Conservation (phyloP, 2,888 invertebrate genomes). For the Plemyria rubiginata region DNA sequence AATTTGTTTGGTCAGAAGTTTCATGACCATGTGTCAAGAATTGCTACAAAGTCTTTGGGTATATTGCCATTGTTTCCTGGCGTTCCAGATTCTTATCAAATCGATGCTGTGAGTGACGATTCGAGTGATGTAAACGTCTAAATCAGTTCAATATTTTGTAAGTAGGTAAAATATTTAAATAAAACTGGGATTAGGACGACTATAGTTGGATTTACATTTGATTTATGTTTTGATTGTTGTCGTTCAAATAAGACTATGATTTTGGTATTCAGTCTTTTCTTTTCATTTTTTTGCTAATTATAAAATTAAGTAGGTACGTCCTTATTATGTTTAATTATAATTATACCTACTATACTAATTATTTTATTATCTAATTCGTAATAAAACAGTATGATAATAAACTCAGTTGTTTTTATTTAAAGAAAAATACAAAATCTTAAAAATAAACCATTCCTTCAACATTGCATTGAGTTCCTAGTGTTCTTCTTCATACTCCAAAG, state of each 20-base stretch:
- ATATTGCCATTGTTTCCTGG: slow-evolving; percentile 64
- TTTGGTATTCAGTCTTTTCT: too few relatives aligned
- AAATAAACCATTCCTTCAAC: background rate
- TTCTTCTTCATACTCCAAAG: background rate
- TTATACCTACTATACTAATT: too few relatives aligned
- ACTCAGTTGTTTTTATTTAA: slow-evolving; percentile 13
- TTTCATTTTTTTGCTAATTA: too few relatives aligned
- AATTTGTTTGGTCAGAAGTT: slow-evolving; percentile 48
- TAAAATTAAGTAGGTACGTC: too few relatives aligned
- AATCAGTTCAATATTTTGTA: background rate
- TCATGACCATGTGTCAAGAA: slow-evolving; percentile 47
- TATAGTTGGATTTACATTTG: background rate
- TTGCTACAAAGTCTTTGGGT: slow-evolving; percentile 51
- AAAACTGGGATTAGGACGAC: background rate
- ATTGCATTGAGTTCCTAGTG: background rate
- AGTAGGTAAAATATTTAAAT: background rate
- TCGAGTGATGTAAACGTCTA: background rate
- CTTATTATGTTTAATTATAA: too few relatives aligned
- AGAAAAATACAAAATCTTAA: slow-evolving; percentile 12
- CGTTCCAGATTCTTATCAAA: slow-evolving; percentile 31
- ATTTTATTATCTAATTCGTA: background rate
- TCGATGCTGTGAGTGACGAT: background rate
- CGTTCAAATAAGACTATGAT: too few relatives aligned
- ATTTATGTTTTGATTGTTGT: too few relatives aligned
- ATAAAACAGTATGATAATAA: slow-evolving; percentile 8